Conservation (phyloP, 2,113 vertebrate genomes). For the Passer montanus region DNA sequence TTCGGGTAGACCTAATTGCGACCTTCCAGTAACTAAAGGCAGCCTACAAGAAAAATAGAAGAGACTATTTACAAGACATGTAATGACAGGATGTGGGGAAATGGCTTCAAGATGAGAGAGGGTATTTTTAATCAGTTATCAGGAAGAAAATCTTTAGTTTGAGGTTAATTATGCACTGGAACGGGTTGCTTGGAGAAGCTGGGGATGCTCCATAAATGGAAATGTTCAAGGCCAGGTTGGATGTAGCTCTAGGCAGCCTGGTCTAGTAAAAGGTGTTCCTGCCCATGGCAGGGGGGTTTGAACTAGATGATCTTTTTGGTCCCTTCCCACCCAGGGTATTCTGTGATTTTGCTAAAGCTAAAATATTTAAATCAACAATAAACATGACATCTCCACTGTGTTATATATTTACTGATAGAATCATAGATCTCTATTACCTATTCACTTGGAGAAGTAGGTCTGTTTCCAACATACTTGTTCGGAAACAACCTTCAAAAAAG, state of each 20-base stretch:
- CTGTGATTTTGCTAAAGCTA: not conserved
- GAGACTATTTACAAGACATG: not conserved
- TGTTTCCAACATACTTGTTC: not conserved
- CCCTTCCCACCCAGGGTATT: not conserved
- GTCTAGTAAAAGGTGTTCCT: not conserved
- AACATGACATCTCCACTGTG: not conserved
- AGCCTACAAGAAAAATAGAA: not conserved
- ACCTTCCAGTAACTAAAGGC: no score
- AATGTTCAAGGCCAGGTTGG: not conserved
- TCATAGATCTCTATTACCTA: not conserved
- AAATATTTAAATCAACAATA: not conserved
- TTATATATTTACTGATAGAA: not conserved
- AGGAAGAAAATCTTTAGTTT: not conserved
- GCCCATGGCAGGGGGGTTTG: not conserved
- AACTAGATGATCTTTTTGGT: not conserved
- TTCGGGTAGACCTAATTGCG: rapidly evolving
- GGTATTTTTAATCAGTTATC: not conserved
- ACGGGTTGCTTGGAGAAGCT: rapidly evolving
- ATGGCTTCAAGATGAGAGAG: not conserved
- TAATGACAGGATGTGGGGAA: no score
- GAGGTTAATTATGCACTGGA: not conserved
- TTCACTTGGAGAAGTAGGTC: not conserved
- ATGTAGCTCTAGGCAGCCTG: no score
- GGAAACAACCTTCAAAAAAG: not conserved
- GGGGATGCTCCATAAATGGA: not conserved